A percentile compares a stretch with the other conserved stretches of the same genome.
Conservation (phyloP, 2,888 invertebrate genomes). For the Ischnura elegans region DNA sequence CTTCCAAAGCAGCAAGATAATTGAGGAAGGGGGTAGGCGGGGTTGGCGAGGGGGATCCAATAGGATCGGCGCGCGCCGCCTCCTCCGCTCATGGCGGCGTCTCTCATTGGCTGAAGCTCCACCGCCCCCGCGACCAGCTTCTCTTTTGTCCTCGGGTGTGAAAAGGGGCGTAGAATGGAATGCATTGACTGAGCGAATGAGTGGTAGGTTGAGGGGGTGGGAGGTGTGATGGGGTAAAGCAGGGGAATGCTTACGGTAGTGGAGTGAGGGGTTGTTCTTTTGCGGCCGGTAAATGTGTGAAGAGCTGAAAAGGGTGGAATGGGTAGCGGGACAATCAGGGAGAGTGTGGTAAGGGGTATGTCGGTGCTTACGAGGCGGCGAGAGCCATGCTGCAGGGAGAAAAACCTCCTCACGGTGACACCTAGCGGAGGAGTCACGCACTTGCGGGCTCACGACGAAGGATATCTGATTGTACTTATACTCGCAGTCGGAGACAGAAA, state of each 20-base stretch:
- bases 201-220: background rate
- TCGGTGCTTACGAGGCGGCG: background rate
- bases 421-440: conserved; percentile 52
- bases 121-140: background rate
- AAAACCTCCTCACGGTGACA: conserved; percentile 50
- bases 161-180: conserved; percentile 35
- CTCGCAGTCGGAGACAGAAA: too few relatives aligned
- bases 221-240: background rate
- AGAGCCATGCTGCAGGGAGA: background rate
- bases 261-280: conserved; percentile 47
- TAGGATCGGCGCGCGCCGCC: conserved; percentile 25
- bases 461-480: too few relatives aligned
- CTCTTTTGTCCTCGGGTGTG: conserved; percentile 18
- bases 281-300: conserved; percentile 35
- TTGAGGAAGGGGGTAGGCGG: background rate
- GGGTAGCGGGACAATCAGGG: background rate
- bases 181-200: background rate
- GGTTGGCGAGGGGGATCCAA: background rate
- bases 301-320: background rate
- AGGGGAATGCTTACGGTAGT: background rate
- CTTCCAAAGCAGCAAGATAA: background rate
- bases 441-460: background rate
- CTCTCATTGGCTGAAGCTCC: background rate
- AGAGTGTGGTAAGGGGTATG: background rate
- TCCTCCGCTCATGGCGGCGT: background rate